A percentile compares a stretch with the other conserved stretches of the same genome.
Evolutionary conservation across 92 coral and sea anemone genomes (phyloP).

Genomic region (Desmophyllum pertusum): DNA sequence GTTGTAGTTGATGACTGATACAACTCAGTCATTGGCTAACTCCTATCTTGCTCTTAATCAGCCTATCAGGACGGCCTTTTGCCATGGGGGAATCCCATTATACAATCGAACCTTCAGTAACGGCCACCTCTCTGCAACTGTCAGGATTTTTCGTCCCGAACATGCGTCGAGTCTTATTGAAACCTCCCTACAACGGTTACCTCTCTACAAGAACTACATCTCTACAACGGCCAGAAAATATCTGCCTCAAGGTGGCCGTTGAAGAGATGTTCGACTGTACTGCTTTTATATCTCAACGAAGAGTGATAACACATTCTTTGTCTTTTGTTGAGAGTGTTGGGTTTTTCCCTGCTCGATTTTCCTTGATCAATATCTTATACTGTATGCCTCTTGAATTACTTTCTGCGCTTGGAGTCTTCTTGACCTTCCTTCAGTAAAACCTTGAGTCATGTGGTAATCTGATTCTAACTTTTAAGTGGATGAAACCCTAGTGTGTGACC

Average conservation of each 20-base stretch:
- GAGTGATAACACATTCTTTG: not conserved
- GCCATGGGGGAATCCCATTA: slow-evolving; percentile 11
- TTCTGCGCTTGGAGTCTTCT: not conserved
- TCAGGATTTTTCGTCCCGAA: too few relatives aligned
- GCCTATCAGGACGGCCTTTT: not conserved
- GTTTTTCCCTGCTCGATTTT: not conserved
- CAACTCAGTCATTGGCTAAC: not conserved
- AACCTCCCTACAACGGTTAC: too few relatives aligned
- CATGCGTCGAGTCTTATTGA: too few relatives aligned
- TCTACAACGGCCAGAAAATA: too few relatives aligned
- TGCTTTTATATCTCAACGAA: not conserved
- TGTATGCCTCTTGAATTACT: not conserved
- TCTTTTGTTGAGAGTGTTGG: not conserved
- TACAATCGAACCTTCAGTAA: too few relatives aligned
- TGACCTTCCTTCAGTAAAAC: not conserved
- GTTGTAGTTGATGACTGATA: not conserved
- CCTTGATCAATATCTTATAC: not conserved
- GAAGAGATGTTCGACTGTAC: too few relatives aligned
- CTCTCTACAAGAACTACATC: too few relatives aligned
- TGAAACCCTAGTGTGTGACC: not conserved
- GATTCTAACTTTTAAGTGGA: not conserved
- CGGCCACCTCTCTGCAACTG: too few relatives aligned
- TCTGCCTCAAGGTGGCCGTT: too few relatives aligned
- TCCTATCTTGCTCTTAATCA: not conserved
- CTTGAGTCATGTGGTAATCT: not conserved